Evolutionary conservation across 2,888 invertebrate genomes (phyloP), one percentile per base, ranked within the genome.

Genomic region (Pseudococcus jackbeardsleyi): DNA sequence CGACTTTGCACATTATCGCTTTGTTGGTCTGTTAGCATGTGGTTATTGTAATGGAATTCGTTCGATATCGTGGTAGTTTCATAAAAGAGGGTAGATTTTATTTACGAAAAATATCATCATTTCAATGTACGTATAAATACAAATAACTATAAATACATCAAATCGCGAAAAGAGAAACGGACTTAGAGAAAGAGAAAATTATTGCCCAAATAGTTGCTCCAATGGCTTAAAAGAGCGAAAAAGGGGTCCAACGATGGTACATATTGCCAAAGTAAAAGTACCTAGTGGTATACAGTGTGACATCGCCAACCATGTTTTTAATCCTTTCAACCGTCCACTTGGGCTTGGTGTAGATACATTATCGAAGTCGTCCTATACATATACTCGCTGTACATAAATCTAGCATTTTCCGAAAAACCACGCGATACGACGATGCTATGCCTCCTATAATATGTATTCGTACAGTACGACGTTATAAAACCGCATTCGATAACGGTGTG

Each of bases 291-390:
- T 15, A 33, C 72, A 19, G 79, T 82, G 46, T 46, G 46, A 82
- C 79, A 82, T 46, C 19, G 42, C 19, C 79, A 82, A 82, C 79
- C 46, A 22, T 46, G 46, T 42, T 82, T 26, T 46, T 82, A 82
- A 82, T 82, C 79, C 79, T 82, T 82, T 82, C 46, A 82, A 82
- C 79, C 46, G 79, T 82, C 79, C 79, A 82, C 19, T 82, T 46
- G 7, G 79, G 42, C 42, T 82, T 82, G 19, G 19, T 64, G 64
- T 46, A 82, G 79, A 82, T 46, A 82, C 79, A 46, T 82, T 82
- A 82, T 82, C 42, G 79, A 82, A 46, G 79, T 82, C 79, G 79
- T 82, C 79, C 46, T 46, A 82, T 82, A 64, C 64, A 19, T 22
- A 22, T 33, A 33, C 1, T 33, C 26, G 26, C 22, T 22, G 22